phyloP scores from a whole-genome alignment of 2,113 vertebrate species.

The Pandion haliaetus region DNA sequence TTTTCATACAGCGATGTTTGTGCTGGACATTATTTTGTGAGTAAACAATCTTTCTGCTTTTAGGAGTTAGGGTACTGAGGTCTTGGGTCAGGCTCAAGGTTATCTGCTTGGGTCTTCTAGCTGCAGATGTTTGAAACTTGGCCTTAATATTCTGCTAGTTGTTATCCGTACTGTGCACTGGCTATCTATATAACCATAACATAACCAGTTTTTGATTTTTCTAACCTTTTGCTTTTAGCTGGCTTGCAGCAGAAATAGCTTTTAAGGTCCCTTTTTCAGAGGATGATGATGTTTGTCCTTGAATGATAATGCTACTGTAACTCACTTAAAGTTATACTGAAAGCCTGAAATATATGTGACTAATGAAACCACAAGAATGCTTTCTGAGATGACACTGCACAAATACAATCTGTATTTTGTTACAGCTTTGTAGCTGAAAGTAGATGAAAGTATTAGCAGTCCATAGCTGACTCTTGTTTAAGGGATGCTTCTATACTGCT shows the following conservation, averaged over 20 bases:
- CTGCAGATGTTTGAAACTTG: neutral
- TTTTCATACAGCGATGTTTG: neutral
- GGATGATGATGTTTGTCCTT: neutral
- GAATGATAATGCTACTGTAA: neutral
- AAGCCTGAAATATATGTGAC: neutral
- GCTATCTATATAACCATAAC: neutral
- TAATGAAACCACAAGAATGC: neutral
- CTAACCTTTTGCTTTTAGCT: neutral
- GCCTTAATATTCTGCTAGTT: neutral
- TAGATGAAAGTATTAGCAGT: neutral
- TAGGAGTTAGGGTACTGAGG: neutral
- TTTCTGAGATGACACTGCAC: neutral
- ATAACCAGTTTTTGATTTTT: neutral
- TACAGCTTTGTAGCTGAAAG: neutral
- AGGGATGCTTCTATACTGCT: neutral
- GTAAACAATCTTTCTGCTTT: neutral
- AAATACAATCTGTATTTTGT: neutral
- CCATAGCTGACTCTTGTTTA: too few species aligned
- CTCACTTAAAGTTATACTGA: neutral
- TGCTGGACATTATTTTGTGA: accelerated
- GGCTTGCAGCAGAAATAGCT: neutral
- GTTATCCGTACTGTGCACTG: neutral
- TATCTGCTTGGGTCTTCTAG: neutral
- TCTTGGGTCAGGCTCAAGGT: neutral
- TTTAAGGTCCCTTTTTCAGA: neutral